phyloP scores from a whole-genome alignment of 35 echinoderm and acorn worm genomes.

The Ophiothrix spiculata region DNA sequence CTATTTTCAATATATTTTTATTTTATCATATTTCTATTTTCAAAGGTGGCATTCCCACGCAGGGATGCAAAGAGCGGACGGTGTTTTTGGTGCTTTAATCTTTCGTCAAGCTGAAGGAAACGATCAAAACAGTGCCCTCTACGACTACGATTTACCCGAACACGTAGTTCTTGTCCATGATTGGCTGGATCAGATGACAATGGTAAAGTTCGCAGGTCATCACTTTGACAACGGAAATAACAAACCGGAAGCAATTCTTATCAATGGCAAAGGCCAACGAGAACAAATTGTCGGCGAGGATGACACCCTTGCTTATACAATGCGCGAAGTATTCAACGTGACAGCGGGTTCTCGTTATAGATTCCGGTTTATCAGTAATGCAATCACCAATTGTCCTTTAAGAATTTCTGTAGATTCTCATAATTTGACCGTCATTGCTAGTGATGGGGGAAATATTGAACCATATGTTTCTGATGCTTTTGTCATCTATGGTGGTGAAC shows the following conservation, averaged over 20 bases:
- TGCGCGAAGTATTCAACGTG: constrained; percentile 38
- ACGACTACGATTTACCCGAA: constrained; percentile 71
- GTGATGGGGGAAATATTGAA: constrained; percentile 67
- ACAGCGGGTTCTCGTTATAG: constrained; percentile 53
- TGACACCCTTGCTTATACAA: constrained; percentile 14
- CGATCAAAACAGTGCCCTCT: constrained; percentile 45
- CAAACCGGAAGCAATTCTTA: constrained; percentile 80
- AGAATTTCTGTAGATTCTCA: constrained; percentile 82
- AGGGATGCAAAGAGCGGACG: constrained; percentile 68
- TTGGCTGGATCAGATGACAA: constrained; percentile 71
- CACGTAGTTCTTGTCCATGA: constrained; percentile 72
- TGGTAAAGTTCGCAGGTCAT: constrained; percentile 72
- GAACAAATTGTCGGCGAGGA: neutral
- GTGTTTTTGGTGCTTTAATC: constrained; percentile 78
- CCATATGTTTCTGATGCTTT: constrained; percentile 54
- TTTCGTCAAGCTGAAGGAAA: constrained; percentile 44
- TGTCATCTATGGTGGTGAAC: constrained; percentile 81
- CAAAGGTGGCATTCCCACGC: constrained; percentile 65
- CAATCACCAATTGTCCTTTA: constrained; percentile 74
- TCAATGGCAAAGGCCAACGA: constrained; percentile 85
- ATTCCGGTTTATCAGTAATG: constrained; percentile 85
- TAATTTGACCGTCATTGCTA: constrained; percentile 73
- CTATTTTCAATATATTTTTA: too few species aligned
- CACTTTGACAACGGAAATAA: constrained; percentile 81
- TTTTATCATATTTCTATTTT: neutral